phyloP scores from a whole-genome alignment of 2,888 invertebrate genomes.

The Eledona agricola region DNA sequence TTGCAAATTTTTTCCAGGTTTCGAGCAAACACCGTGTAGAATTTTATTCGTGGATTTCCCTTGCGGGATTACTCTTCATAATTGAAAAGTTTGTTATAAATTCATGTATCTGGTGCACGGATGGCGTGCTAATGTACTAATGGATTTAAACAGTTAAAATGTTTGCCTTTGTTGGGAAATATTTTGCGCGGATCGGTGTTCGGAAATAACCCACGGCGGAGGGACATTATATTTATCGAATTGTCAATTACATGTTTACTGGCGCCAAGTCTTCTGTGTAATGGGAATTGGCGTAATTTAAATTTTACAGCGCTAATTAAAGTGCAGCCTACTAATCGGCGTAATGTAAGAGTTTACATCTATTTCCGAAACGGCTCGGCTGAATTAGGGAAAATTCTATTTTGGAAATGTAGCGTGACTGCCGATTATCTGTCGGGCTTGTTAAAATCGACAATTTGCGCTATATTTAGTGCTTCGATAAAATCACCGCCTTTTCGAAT shows the following conservation, averaged over 20 bases:
- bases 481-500: no score
- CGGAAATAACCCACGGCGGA: constrained; percentile 3
- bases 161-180: constrained; percentile 31
- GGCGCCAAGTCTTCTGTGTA: constrained; percentile 35
- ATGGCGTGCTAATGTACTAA: constrained; percentile 35
- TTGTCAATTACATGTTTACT: constrained; percentile 36
- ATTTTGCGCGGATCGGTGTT: constrained; percentile 9
- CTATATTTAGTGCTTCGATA: no score
- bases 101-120: constrained; percentile 41
- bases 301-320: constrained; percentile 37
- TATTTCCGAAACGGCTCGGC: constrained; percentile 20
- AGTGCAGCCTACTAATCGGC: constrained; percentile 27
- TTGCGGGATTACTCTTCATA: constrained; percentile 46
- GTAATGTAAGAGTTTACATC: constrained; percentile 31
- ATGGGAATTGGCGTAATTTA: constrained; percentile 36
- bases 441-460: no score
- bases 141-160: constrained; percentile 37
- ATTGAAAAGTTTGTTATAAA: constrained; percentile 48
- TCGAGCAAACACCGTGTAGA: constrained; percentile 36
- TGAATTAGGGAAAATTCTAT: no score
- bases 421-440: no score
- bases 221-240: constrained; percentile 26
- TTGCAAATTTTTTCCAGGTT: constrained; percentile 13
- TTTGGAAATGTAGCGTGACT: no score
- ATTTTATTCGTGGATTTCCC: constrained; percentile 45